A percentile compares a stretch with the other conserved stretches of the same genome.
phyloP scores from a whole-genome alignment of 2,797 vertebrate genomes.

The Stomatorhinus walkeri region DNA sequence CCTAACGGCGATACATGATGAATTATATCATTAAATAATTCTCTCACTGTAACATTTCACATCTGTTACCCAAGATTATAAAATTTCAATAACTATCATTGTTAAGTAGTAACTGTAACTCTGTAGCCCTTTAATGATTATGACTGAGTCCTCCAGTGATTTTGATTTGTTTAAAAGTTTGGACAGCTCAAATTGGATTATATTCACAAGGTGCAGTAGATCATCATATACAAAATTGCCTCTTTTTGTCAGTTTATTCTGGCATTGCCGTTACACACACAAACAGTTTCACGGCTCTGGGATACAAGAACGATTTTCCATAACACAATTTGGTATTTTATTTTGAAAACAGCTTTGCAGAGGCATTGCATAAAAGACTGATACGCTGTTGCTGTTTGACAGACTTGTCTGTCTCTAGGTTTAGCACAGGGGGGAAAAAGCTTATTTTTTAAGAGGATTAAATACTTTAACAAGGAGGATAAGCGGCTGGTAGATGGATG shows the following conservation, averaged over 20 bases:
- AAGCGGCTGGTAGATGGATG: neutral
- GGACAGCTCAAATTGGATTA: neutral
- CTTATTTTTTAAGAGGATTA: slow-evolving; percentile 6
- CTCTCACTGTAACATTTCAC: neutral
- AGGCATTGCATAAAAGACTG: neutral
- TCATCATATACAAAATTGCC: neutral
- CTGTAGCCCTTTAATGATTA: neutral
- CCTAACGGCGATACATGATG: neutral
- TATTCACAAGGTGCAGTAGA: neutral
- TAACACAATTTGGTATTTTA: neutral
- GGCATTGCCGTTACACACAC: neutral
- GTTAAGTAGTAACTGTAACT: neutral
- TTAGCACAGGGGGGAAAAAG: neutral
- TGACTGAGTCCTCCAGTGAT: neutral
- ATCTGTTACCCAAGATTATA: neutral
- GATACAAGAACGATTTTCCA: neutral
- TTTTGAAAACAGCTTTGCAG: neutral
- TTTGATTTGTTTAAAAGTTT: neutral
- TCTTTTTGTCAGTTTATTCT: neutral
- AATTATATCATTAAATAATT: neutral
- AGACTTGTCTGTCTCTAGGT: neutral
- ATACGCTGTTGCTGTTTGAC: neutral
- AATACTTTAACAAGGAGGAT: slow-evolving; percentile 6
- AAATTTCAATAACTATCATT: neutral
- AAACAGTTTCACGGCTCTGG: neutral